Evolutionary conservation across 1,140 invertebrate genomes (phyloP).

Genomic region (Ganaspis sp.): DNA sequence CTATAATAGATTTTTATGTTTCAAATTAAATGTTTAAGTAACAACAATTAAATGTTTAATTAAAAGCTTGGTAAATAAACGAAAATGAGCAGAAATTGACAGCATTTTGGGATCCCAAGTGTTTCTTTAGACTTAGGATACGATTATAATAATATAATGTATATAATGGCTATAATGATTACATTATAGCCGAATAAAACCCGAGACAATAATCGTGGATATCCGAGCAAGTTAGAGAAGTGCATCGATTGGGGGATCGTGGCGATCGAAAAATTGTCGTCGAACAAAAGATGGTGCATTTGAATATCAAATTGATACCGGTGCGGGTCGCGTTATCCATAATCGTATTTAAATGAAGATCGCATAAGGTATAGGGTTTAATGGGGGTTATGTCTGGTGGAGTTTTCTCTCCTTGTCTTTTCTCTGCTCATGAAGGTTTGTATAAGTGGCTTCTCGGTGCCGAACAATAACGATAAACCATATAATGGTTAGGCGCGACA

Average conservation of each 20-base stretch:
- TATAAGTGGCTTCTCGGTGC: constrained; percentile 52
- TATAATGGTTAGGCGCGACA: constrained; percentile 74
- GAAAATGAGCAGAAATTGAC: too few relatives aligned
- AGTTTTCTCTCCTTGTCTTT: constrained; percentile 50
- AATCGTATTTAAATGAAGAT: constrained; percentile 77
- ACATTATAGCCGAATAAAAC: not conserved
- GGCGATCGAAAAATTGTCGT: constrained; percentile 68
- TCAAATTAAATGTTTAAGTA: too few relatives aligned
- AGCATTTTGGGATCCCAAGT: too few relatives aligned
- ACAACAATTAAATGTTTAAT: too few relatives aligned
- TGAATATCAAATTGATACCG: constrained; percentile 75
- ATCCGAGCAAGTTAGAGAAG: not conserved
- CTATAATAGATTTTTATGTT: too few relatives aligned
- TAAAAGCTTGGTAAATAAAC: too few relatives aligned
- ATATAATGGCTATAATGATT: not conserved
- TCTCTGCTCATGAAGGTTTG: constrained; percentile 41
- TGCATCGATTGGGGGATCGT: constrained; percentile 58
- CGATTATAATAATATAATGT: too few relatives aligned
- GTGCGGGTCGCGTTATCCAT: constrained; percentile 70
- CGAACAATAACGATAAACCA: constrained; percentile 74
- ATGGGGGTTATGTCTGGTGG: constrained; percentile 64
- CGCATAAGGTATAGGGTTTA: constrained; percentile 71
- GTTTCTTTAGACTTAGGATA: too few relatives aligned
- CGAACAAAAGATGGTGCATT: constrained; percentile 71
- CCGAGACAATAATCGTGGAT: constrained; percentile 1